Base-by-base conservation (phyloP, 2,113 vertebrate genomes). In the Aphyosemion australe region DNA sequence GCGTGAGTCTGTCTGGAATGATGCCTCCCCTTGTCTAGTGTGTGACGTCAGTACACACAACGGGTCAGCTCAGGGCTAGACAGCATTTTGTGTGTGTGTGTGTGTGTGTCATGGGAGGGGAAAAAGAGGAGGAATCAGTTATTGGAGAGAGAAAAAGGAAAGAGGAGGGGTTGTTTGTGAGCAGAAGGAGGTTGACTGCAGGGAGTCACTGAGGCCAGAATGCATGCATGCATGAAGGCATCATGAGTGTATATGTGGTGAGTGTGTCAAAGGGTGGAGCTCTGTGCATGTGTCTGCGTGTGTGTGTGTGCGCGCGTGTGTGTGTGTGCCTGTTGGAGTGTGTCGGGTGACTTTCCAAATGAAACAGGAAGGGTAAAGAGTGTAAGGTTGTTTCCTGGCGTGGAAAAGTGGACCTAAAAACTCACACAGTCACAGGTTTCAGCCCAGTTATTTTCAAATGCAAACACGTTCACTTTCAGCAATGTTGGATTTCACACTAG, bases 41-140 rank as follows among this genome's bases (percentile, higher is more conserved):
- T 74, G 89, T 91, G 89, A 91, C 88, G 88, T 91, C 89, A 90
- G 88, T 84, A 85, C 88, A 85, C 87, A 89, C 86, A 87, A 80
- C 85, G 81, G 89, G 89, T 91, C 89, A 91, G 87, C 84, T 89
- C 85, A 88, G 87, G 88, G 88, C 84, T 88, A 90, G 82, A 82
- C 86, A 84, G 51, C 65, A 58, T 74, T 84, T 19, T 52, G 61
- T 62, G 74, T 65, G 69, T 74, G 68, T 20, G 65, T 53, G 51
- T 56, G 72, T 58, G 65, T 37, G 34, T 37, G 70, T 70, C 60
- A 47, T 68, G 74, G 73, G 82, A 65, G 69, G 76, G 64, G 20
- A 14, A 19, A n/a, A 56, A 19, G 31, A 69, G 80, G 86, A 77
- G 78, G 84, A 86, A 83, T 75, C 61, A 61, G 66, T 78, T 85